Percentiles rank a stretch among this genome's conserved stretches.
These are phyloP conservation scores for Xanthia togata DNA, from an alignment of 2,888 invertebrate genomes.

Conservation along the genomic window DNA sequence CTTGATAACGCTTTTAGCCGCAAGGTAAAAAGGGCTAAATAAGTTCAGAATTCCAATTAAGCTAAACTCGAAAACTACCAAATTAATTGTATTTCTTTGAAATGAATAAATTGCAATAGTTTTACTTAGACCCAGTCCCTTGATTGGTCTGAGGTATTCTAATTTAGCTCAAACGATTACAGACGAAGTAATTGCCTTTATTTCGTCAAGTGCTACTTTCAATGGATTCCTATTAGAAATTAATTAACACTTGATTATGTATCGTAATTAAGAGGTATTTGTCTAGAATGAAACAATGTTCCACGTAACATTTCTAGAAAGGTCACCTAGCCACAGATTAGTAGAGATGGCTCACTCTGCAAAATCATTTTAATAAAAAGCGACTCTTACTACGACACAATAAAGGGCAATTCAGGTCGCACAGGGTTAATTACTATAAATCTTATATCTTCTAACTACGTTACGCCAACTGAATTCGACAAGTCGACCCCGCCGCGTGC, in stretches of 20 bases:
- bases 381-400: too few relatives aligned
- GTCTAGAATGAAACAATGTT: neutral
- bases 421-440: too few relatives aligned
- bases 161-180: constrained; percentile 9
- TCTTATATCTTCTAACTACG: too few relatives aligned
- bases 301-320: neutral
- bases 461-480: too few relatives aligned
- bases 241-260: constrained; percentile 28
- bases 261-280: constrained; percentile 22
- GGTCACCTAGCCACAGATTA: neutral
- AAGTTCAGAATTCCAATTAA: constrained; percentile 26
- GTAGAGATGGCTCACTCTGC: too few relatives aligned
- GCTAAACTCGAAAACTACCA: constrained; percentile 19
- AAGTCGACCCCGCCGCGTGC: too few relatives aligned
- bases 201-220: constrained; percentile 22
- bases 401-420: too few relatives aligned
- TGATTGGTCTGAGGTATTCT: constrained; percentile 17
- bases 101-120: constrained; percentile 34
- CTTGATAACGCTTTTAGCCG: neutral
- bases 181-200: constrained; percentile 36
- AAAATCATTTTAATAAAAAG: too few relatives aligned
- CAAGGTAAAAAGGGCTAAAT: constrained; percentile 16
- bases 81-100: constrained; percentile 39
- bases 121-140: constrained; percentile 4
- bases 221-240: constrained; percentile 26